Base-by-base conservation (phyloP, 2,888 invertebrate genomes). In the Leptopterna dolabrata region DNA sequence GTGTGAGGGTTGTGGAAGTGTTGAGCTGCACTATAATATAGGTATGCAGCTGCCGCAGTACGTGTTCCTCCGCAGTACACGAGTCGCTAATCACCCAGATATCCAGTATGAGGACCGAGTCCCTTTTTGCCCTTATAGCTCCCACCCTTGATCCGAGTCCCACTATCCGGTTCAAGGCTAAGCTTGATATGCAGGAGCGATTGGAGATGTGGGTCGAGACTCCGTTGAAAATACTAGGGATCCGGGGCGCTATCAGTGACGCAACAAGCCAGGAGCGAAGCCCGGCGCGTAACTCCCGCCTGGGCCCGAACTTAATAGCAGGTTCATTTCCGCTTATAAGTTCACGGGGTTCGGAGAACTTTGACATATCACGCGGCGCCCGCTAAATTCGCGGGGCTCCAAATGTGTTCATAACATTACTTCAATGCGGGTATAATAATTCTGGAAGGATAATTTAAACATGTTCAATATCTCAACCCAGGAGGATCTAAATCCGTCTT, bases 161-260 rank as follows among this genome's bases (percentile, higher is more conserved):
- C 63, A 13, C 0, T 19, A 63, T 63, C 13, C 24, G 24, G 63
- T 24, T 63, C 63, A 63, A 63, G 63, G 63, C 27, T 27, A 19
- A 19, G 24, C 63, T 27, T 19, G 24, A 11, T 14, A 47, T 63
- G 19, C 63, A 2, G n/a, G 29, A 73, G 36, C 3, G 29, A 4
- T 1, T 2, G 73, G 45, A 43, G 43, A 78, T 78, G 78, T 78
- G 78, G 78, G 78, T 78, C 78, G 43, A 78, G 45, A 45, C 43
- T 78, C 63, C 63, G 63, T 63, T 11, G 63, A 63, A 63, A 63
- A 63, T 63, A 11, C 63, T 27, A 24, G 63, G 63, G 63, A 63
- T 63, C 63, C 63, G 24, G 55, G 63, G 63, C 63, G 24, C 24
- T 19, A 9, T 1, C 36, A n/a, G 63, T 63, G 63, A 63, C 63